Base-by-base conservation (phyloP, 2,888 invertebrate genomes). In the Tetheella fluctuosa region DNA sequence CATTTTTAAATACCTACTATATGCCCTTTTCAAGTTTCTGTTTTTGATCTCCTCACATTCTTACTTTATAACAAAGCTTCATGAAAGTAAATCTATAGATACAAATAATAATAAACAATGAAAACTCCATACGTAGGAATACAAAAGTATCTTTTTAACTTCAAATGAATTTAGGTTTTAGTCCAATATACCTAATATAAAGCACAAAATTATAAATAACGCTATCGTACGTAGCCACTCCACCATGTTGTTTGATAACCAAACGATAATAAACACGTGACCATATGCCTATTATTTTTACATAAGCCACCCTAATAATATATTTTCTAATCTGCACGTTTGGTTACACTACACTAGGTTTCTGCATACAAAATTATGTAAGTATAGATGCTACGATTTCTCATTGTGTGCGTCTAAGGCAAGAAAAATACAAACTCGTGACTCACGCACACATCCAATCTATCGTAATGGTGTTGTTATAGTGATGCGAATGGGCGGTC, bases 371-470 rank as follows among this genome's bases (percentile, higher is more conserved):
- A 28, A 28, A 68, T 76, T 79, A 76, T 72, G 70, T 77, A 76
- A 79, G 71, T 63, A 17, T 54, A 54, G 54, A 54, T 54, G 54
- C 17, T 30, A 17, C 54, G 25, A 54, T 17, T 20, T 52, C 17
- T 54, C 54, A 10, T 52, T 74, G 76, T 76, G 77, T 80, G 74
- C 65, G 72, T 74, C 64, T 72, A 69, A 73, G 65, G 71, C 72
- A 62, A 63, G 67, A 70, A 76, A 76, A 74, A 75, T 66, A 76
- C 64, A 67, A 66, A 69, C 69, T 79, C 81, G 80, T 84, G 84
- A 84, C 79, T 79, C 62, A 72, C 80, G 57, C 81, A 78, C 79
- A 83, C 79, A 70, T 23, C 25, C 63, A 64, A n/a, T 28, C 42
- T 37, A 54, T 42, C 54, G 59, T 69, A 68, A 69, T 73, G 67